These are phyloP conservation scores for Rhizomys pruinosus DNA, from an alignment of 2,113 vertebrate genomes.

Conservation along the genomic window DNA sequence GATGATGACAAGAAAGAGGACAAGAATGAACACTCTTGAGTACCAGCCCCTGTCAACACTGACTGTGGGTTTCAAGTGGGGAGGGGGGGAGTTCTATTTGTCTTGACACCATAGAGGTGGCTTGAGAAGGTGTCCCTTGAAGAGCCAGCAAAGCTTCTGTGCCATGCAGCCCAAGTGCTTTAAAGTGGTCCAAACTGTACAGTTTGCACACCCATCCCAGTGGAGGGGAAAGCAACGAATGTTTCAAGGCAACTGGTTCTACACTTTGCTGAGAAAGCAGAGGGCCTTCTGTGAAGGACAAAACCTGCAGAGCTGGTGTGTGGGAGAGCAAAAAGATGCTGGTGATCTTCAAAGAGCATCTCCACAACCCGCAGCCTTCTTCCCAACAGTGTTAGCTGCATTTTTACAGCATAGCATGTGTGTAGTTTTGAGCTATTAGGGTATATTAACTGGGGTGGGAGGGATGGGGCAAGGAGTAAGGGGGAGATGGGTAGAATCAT, in stretches of 20 bases:
- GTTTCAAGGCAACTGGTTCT: too few species aligned
- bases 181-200: slow-evolving; percentile 72
- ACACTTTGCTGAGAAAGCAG: too few species aligned
- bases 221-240: too few species aligned
- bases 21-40: slow-evolving; percentile 89
- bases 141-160: slow-evolving; percentile 81
- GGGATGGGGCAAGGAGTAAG: slow-evolving; percentile 43
- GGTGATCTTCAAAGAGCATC: too few species aligned
- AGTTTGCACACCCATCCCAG: too few species aligned
- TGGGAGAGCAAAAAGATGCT: too few species aligned
- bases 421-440: slow-evolving; percentile 85
- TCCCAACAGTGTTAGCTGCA: too few species aligned
- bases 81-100: slow-evolving; percentile 79
- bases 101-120: too few species aligned
- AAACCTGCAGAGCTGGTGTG: too few species aligned
- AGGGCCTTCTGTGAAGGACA: too few species aligned
- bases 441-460: slow-evolving; percentile 78
- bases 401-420: slow-evolving; percentile 87
- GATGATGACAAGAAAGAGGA: slow-evolving; percentile 98
- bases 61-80: slow-evolving; percentile 83
- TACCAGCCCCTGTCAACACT: slow-evolving; percentile 73
- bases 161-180: slow-evolving; percentile 82
- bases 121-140: slow-evolving; percentile 87
- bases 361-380: too few species aligned
- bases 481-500: too few species aligned